phyloP scores from a whole-genome alignment of 2,113 vertebrate genomes.

The Thalassarche chlororhynchos region DNA sequence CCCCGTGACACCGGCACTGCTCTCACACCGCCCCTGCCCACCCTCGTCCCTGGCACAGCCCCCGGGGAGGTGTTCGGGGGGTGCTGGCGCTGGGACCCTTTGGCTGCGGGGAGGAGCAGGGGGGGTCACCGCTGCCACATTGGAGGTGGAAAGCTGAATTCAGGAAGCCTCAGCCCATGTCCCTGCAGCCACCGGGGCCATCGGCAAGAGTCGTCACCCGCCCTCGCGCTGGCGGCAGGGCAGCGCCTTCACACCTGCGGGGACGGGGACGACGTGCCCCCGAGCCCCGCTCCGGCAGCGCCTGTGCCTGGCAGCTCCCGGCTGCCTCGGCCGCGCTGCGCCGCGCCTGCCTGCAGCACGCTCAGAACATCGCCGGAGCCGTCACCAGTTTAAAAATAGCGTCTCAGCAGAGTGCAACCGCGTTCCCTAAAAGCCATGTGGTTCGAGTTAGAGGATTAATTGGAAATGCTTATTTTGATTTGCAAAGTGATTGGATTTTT shows the following conservation, averaged over 20 bases:
- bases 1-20: fast-evolving
- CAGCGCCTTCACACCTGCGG: not conserved
- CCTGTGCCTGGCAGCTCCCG: not conserved
- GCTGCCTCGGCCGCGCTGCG: not conserved
- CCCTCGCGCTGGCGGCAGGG: fast-evolving
- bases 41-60: not conserved
- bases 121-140: fast-evolving
- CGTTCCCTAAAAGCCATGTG: constrained; percentile 60
- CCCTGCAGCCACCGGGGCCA: not conserved
- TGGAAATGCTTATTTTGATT: constrained; percentile 70
- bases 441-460: constrained; percentile 65
- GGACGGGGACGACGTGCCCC: not conserved
- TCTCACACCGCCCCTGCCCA: not conserved
- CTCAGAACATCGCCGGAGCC: constrained; percentile 1
- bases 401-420: constrained; percentile 23
- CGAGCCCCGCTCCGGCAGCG: not conserved
- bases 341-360: not conserved
- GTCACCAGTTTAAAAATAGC: constrained; percentile 55
- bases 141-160: not conserved
- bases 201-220: not conserved
- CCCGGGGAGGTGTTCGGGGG: too few relatives aligned
- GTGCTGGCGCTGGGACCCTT: not conserved
- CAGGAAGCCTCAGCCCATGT: fast-evolving
- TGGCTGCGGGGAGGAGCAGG: not conserved
- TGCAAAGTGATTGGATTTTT: constrained; percentile 70